A percentile compares a stretch with the other conserved stretches of the same genome.
Conservation (phyloP, 2,888 invertebrate genomes). For the Drosophila melanosoma region DNA sequence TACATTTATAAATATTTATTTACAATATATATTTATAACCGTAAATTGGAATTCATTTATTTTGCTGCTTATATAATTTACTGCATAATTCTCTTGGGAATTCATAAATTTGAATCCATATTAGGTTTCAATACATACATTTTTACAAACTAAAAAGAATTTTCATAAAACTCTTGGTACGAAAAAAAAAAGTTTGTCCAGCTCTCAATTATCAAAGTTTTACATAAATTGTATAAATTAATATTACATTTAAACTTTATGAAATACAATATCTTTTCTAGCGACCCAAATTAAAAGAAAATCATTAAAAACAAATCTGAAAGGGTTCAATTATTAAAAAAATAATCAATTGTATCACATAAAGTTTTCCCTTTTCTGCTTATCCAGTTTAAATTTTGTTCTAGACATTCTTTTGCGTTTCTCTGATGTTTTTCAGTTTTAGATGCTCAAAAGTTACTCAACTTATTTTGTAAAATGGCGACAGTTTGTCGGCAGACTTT, state of each 20-base stretch:
- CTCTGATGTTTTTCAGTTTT: constrained; percentile 1
- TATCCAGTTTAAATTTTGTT: constrained; percentile 8
- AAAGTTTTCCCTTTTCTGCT: constrained; percentile 14
- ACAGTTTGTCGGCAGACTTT: constrained; percentile 49
- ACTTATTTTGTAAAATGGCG: constrained; percentile 42
- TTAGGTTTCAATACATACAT: no score
- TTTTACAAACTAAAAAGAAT: not conserved
- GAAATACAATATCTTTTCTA: not conserved
- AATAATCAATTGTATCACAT: no score
- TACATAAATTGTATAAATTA: not conserved
- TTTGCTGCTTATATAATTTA: not conserved
- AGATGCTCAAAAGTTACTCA: constrained; percentile 43
- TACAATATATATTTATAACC: no score
- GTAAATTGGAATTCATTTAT: constrained; percentile 42
- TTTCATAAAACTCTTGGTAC: not conserved
- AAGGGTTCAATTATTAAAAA: not conserved
- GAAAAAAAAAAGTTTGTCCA: not conserved
- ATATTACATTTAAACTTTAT: not conserved
- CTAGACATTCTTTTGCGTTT: not conserved
- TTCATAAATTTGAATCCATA: not conserved
- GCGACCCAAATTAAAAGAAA: not conserved
- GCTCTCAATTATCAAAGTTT: not conserved
- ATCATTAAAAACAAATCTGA: constrained; percentile 1
- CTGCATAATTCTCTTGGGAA: not conserved
- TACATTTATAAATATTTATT: not conserved